Percentiles rank a stretch among this genome's conserved stretches.
These are phyloP conservation scores for Formica selysi DNA, from an alignment of 1,140 invertebrate genomes.

Conservation along the genomic window DNA sequence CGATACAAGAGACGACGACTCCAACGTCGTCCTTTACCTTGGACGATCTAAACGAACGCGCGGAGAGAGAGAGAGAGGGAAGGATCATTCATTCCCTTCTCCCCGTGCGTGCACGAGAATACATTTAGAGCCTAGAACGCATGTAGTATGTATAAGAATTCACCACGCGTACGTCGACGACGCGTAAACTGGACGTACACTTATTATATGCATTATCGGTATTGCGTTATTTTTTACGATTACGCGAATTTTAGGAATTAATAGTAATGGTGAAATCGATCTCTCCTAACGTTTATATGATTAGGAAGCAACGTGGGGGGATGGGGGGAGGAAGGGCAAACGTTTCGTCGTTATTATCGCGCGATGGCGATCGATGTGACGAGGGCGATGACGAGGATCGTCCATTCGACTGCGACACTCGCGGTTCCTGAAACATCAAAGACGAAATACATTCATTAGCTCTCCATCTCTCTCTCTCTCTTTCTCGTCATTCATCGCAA, in stretches of 20 bases:
- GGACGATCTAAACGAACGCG: constrained; percentile 63
- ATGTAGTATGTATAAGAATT: constrained; percentile 24
- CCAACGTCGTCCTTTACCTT: neutral
- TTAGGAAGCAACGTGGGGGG: constrained; percentile 68
- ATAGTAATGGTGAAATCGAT: constrained; percentile 69
- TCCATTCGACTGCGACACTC: constrained; percentile 54
- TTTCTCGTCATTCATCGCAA: neutral
- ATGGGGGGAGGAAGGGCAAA: constrained; percentile 13
- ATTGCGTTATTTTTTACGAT: constrained; percentile 67
- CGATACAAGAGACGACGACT: constrained; percentile 30
- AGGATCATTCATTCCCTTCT: neutral
- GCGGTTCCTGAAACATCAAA: constrained; percentile 59
- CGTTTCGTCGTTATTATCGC: constrained; percentile 72
- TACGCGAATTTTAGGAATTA: constrained; percentile 70
- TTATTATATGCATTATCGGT: constrained; percentile 67
- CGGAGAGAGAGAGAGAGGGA: too few species aligned
- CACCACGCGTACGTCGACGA: constrained; percentile 40
- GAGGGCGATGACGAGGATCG: constrained; percentile 44
- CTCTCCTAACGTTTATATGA: constrained; percentile 63
- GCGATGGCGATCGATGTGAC: constrained; percentile 53
- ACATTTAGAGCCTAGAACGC: constrained; percentile 74
- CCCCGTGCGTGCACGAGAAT: constrained; percentile 49
- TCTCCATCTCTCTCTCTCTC: neutral
- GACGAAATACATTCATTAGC: neutral
- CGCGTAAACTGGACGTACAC: constrained; percentile 49